Percentiles rank a stretch among this genome's conserved stretches.
Evolutionary conservation across 2,888 invertebrate genomes (phyloP).

Genomic region (Phlogophora meticulosa): DNA sequence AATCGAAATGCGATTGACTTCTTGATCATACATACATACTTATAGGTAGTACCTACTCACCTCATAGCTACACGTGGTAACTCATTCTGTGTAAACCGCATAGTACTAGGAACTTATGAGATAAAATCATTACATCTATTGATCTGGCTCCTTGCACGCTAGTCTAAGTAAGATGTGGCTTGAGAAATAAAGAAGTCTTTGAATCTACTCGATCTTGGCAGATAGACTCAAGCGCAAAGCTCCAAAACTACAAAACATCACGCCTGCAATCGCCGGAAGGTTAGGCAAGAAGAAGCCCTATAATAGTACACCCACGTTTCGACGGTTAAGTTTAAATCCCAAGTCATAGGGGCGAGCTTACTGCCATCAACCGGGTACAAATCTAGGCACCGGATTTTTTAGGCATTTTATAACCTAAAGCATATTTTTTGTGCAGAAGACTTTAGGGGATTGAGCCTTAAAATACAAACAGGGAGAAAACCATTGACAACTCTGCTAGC

Average conservation of each 20-base stretch:
- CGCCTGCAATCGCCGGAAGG: too few species aligned
- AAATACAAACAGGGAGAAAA: too few species aligned
- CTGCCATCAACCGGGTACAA: too few species aligned
- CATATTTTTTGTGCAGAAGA: too few species aligned
- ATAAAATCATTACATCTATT: conserved; percentile 4
- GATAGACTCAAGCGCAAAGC: neutral
- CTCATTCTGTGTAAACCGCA: neutral
- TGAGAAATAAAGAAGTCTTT: neutral
- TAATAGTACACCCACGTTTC: too few species aligned
- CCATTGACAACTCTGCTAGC: too few species aligned
- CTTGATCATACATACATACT: neutral
- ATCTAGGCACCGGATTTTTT: too few species aligned
- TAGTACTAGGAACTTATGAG: neutral
- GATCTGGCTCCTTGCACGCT: conserved; percentile 5
- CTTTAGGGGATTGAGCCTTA: too few species aligned
- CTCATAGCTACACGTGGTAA: conserved; percentile 26
- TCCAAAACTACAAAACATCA: neutral
- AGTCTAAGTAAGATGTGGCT: neutral
- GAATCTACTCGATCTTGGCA: neutral
- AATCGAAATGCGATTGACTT: conserved; percentile 6
- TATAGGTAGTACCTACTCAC: neutral
- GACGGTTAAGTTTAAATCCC: too few species aligned
- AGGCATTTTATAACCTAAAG: too few species aligned
- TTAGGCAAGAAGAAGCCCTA: too few species aligned
- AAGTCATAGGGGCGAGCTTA: too few species aligned